Percentiles rank a stretch among this genome's conserved stretches.
Evolutionary conservation across 2,888 invertebrate species (phyloP).

Genomic region (Apodemia zela): DNA sequence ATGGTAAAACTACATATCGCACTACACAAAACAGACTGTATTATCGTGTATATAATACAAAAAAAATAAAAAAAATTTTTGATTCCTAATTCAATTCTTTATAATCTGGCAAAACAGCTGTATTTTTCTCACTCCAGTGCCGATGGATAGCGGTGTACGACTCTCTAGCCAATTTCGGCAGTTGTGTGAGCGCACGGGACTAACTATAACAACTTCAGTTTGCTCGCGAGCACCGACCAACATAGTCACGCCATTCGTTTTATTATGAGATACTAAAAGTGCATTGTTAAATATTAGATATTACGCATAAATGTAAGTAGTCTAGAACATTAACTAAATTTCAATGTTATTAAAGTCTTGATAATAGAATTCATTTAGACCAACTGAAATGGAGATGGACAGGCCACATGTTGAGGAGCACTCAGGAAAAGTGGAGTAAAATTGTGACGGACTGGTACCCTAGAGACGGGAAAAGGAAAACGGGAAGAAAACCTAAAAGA

Average conservation of each 20-base stretch:
- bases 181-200: conserved; percentile 2
- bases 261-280: conserved; percentile 4
- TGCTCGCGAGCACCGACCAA: conserved; percentile 1
- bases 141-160: not conserved
- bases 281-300: conserved; percentile 2
- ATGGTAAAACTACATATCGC: not conserved
- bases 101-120: not conserved
- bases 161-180: conserved; percentile 3
- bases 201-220: conserved; percentile 5
- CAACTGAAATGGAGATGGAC: no score
- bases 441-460: no score
- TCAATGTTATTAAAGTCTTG: no score
- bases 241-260: not conserved
- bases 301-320: conserved; percentile 5
- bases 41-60: conserved; percentile 2
- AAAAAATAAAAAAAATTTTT: not conserved
- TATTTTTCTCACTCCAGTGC: conserved; percentile 3
- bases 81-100: conserved; percentile 11
- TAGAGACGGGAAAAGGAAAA: no score
- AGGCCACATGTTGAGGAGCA: no score
- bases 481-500: no score
- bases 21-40: conserved; percentile 3
- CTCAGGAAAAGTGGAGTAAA: no score
- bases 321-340: no score
- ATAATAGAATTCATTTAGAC: no score